These are phyloP conservation scores for Henicopernis longicauda DNA, from an alignment of 2,113 vertebrate species.

Conservation along the genomic window DNA sequence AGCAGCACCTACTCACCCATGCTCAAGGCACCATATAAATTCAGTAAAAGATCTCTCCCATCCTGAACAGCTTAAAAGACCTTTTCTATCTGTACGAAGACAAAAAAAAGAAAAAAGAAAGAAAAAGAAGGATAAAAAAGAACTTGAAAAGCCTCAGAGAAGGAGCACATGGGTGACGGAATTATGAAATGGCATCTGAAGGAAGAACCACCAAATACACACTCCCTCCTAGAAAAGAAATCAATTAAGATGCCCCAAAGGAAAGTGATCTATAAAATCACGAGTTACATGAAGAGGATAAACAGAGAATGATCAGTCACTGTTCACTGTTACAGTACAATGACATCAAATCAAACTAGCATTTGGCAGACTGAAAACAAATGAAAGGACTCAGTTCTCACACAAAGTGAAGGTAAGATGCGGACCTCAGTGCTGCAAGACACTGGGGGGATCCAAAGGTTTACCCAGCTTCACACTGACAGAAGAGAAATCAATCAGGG, in stretches of 20 bases:
- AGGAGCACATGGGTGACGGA: not conserved
- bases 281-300: not conserved
- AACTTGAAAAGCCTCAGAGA: not conserved
- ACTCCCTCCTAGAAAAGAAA: not conserved
- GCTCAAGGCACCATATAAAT: not conserved
- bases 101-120: fast-evolving
- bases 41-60: not conserved
- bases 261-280: constrained; percentile 1
- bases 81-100: not conserved
- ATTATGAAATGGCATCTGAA: not conserved
- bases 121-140: not conserved
- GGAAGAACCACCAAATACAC: not conserved
- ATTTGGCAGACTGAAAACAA: not conserved
- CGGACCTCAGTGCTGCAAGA: not conserved
- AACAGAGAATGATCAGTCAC: not conserved
- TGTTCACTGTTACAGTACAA: not conserved
- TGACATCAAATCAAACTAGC: not conserved
- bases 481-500: not conserved
- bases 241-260: not conserved
- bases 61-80: not conserved
- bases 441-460: not conserved
- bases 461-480: not conserved
- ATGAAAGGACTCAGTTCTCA: not conserved
- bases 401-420: not conserved
- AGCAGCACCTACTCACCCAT: not conserved